Evolutionary conservation across 2,113 vertebrate genomes (phyloP).

Genomic region (Emberiza fucata): DNA sequence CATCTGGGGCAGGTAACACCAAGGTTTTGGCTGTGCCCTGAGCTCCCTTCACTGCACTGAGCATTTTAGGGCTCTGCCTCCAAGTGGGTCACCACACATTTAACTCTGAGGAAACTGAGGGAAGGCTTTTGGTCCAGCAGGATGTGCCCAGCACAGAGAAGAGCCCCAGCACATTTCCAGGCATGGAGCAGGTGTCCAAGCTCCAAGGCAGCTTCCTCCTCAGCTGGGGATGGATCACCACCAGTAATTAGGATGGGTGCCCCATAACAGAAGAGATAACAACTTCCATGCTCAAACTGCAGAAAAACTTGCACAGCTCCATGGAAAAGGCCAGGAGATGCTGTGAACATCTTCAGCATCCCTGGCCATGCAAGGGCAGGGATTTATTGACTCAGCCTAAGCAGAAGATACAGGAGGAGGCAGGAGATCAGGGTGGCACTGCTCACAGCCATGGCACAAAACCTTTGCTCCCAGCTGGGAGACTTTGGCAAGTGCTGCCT

Average conservation of each 20-base stretch:
- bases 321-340: background rate
- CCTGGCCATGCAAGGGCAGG: background rate
- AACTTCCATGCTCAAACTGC: background rate
- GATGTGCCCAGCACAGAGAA: background rate
- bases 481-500: background rate
- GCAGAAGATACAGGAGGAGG: background rate
- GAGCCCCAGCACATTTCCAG: background rate
- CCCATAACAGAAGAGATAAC: background rate
- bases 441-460: background rate
- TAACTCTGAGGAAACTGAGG: background rate
- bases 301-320: background rate
- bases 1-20: background rate
- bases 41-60: background rate
- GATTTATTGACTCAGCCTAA: background rate
- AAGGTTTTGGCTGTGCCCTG: background rate
- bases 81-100: rapidly evolving
- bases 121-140: background rate
- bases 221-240: rapidly evolving
- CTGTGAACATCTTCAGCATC: background rate
- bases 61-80: background rate
- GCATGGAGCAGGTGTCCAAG: background rate
- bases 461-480: background rate
- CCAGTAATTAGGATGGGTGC: too few species aligned
- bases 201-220: background rate
- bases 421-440: background rate